A percentile compares a stretch with the other conserved stretches of the same genome.
phyloP scores from a whole-genome alignment of 2,797 vertebrate genomes.

The Jordanella pulchra region DNA sequence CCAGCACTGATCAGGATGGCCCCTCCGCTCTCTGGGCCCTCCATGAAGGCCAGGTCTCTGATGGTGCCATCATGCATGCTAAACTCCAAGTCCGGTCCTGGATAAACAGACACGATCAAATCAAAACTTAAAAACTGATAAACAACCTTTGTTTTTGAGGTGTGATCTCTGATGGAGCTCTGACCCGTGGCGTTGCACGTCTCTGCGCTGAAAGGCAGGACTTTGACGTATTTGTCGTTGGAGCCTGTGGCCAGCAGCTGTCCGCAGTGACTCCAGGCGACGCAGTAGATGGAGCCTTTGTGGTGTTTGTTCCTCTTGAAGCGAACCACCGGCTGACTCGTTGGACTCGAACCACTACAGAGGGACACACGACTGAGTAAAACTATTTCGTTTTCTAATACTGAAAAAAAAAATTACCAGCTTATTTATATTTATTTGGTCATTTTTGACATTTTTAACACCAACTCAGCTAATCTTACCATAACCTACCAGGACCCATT shows the following conservation, averaged over 20 bases:
- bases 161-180: constrained; percentile 19
- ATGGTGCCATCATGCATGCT: constrained; percentile 99
- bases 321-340: constrained; percentile 88
- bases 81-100: constrained; percentile 97
- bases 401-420: too few relatives aligned
- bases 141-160: background rate
- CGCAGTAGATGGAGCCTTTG: constrained; percentile 99
- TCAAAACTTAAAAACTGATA: background rate
- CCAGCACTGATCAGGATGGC: constrained; percentile 97
- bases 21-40: constrained; percentile 95
- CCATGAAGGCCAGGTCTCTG: constrained; percentile 98
- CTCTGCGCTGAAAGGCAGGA: constrained; percentile 94
- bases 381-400: background rate
- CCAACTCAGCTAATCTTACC: background rate
- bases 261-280: constrained; percentile 97
- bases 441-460: background rate
- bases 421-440: background rate
- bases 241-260: constrained; percentile 96
- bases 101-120: background rate
- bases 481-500: background rate
- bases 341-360: constrained; percentile 77
- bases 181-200: constrained; percentile 96
- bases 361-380: background rate
- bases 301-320: constrained; percentile 99
- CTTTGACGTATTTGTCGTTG: constrained; percentile 99